Percentiles rank a stretch among this genome's conserved stretches.
phyloP scores from a whole-genome alignment of 2,797 vertebrate species.

The Notolabrus celidotus region DNA sequence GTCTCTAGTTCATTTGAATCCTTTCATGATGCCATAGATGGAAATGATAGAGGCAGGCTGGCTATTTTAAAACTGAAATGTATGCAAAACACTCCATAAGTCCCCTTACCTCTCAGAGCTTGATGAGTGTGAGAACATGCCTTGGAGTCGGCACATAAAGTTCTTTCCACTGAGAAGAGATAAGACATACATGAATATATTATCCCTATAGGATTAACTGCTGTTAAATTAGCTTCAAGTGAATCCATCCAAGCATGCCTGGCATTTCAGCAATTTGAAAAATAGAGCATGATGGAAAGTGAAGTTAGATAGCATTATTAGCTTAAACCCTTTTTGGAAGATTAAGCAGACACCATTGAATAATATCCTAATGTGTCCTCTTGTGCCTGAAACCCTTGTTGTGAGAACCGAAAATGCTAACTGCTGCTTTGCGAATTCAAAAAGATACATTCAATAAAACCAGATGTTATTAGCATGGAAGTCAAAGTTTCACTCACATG shows the following conservation, averaged over 20 bases:
- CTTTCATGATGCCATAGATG: conserved; percentile 80
- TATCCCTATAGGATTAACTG: conserved; percentile 42
- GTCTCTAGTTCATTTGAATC: conserved; percentile 74
- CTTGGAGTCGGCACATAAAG: conserved; percentile 87
- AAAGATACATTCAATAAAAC: not conserved
- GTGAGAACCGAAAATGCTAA: not conserved
- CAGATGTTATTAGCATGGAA: not conserved
- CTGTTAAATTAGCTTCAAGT: conserved; percentile 45
- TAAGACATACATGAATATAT: conserved; percentile 56
- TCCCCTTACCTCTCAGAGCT: conserved; percentile 83
- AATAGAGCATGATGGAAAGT: conserved; percentile 14
- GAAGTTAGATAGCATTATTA: conserved; percentile 20
- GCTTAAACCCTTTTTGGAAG: conserved; percentile 40
- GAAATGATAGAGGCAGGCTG: conserved; percentile 65
- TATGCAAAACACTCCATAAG: conserved; percentile 77
- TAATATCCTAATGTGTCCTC: no score
- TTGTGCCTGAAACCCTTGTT: no score
- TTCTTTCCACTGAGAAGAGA: conserved; percentile 83
- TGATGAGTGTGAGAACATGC: conserved; percentile 83
- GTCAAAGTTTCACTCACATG: conserved; percentile 78
- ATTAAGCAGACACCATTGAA: conserved; percentile 2
- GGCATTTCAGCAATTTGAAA: conserved; percentile 45
- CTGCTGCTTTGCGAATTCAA: not conserved
- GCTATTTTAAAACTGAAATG: conserved; percentile 79
- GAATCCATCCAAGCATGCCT: conserved; percentile 40